Base-by-base conservation (phyloP, 2,888 invertebrate species). In the Andrena dorsata region DNA sequence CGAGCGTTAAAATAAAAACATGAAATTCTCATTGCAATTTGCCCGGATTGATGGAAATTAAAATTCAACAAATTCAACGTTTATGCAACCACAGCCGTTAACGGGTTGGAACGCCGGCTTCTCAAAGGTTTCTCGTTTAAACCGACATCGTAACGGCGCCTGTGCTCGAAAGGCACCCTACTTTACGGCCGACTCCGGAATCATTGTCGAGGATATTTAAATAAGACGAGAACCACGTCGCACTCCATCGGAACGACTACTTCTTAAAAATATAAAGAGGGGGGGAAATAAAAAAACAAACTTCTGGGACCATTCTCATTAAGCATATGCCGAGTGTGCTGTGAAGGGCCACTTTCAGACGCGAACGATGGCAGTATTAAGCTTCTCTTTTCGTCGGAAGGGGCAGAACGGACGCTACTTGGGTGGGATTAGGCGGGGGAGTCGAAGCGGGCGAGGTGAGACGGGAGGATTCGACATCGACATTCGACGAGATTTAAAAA, bases 251-350 rank as follows among this genome's bases (percentile, higher is more conserved):
- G 84, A 84, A 77, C 79, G 65, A 74, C 74, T 74, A 81, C 90
- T 89, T 92, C 89, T 89, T 92, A 90, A 90, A 91, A 56, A 56
- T n/a, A 56, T 10, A 23, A 23, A 56, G 23, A 20, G 53, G 20
- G 20, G 8, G 20, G 8, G n/a, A n/a, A n/a, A n/a, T n/a, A 20
- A 20, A 20, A 20, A 23, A 53, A 56, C 7, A 56, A 91, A 92
- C 89, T 92, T 92, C 92, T 91, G 92, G 92, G 92, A 93, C 92
- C 92, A 93, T 90, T 90, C 89, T 92, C 90, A 89, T 91, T 91
- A 90, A 90, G 75, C 76, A 85, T 78, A 85, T 75, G 87, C 80
- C 88, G 81, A 86, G 86, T 84, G 82, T 58, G 87, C 89, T 86
- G 88, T 8, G 81, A 85, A 81, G 83, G 85, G 86, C 86, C 87